A percentile compares a stretch with the other conserved stretches of the same genome.
phyloP scores from a whole-genome alignment of 2,113 vertebrate genomes.

The Fregetta grallaria region DNA sequence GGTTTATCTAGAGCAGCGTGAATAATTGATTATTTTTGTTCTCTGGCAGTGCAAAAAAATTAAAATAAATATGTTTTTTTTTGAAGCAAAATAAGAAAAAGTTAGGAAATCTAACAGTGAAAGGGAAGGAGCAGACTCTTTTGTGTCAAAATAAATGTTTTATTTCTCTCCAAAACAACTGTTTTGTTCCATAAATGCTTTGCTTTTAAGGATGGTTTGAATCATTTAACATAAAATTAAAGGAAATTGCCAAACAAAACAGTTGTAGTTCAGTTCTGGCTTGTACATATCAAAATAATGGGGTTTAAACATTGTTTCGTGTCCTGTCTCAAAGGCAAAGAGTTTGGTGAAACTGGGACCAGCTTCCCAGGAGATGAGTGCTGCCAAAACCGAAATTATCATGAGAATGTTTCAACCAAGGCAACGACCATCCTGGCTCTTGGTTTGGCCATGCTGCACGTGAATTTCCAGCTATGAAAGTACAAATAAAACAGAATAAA shows the following conservation, averaged over 20 bases:
- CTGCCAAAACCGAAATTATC: background rate
- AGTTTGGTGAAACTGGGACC: background rate
- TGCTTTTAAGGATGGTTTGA: constrained; percentile 31
- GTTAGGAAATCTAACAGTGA: background rate
- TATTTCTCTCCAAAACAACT: constrained; percentile 35
- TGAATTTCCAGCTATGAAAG: background rate
- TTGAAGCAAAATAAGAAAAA: background rate
- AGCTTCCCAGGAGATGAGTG: background rate
- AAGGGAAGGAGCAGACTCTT: constrained; percentile 14
- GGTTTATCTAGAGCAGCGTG: background rate
- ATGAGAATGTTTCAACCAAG: background rate
- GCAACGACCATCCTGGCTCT: background rate
- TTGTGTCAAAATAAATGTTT: constrained; percentile 41
- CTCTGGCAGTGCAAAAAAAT: background rate
- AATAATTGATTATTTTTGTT: constrained; percentile 60
- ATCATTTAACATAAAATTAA: constrained; percentile 51
- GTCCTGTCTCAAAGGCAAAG: background rate
- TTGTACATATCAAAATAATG: background rate
- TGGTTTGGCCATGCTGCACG: background rate
- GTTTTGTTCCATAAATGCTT: constrained; percentile 40
- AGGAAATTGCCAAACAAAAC: constrained; percentile 27
- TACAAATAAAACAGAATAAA: background rate
- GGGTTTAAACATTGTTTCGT: background rate
- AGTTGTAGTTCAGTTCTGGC: constrained; percentile 34
- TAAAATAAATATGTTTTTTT: background rate